A percentile compares a stretch with the other conserved stretches of the same genome.
Evolutionary conservation across 2,888 invertebrate species (phyloP).

Genomic region (Adelphocoris suturalis): DNA sequence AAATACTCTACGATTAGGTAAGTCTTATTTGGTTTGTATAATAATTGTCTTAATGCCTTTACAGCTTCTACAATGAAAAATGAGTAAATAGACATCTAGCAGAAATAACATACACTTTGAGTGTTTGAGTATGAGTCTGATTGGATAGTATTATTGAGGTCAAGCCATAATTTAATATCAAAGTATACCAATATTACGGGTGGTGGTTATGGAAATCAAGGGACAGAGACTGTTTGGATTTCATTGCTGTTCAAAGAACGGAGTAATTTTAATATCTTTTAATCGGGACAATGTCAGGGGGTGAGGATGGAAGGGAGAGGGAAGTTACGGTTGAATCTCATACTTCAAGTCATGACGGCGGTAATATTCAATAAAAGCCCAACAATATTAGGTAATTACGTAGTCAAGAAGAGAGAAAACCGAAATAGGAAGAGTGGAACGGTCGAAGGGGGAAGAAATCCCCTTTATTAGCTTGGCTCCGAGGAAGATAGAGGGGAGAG

Average conservation of each 20-base stretch:
- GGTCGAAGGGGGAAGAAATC: neutral
- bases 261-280: constrained; percentile 60
- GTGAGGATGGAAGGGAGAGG: neutral
- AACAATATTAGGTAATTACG: constrained; percentile 68
- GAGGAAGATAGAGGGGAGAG: neutral
- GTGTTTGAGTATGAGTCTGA: no score
- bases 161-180: neutral
- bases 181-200: neutral
- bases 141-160: no score
- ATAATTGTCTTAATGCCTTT: no score
- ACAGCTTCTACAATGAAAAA: no score
- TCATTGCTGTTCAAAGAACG: constrained; percentile 37
- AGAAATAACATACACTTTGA: no score
- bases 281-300: neutral
- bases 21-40: no score
- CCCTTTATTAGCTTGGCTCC: constrained; percentile 50
- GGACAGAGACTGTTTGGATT: constrained; percentile 8
- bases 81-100: no score
- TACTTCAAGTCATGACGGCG: constrained; percentile 59
- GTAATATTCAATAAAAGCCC: constrained; percentile 69
- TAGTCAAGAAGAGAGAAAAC: constrained; percentile 57
- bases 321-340: constrained; percentile 41
- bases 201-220: neutral
- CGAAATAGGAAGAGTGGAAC: neutral
- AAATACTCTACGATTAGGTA: no score